Evolutionary conservation across 2,888 invertebrate species (phyloP).

Genomic region (Thecocarcelia acutangulata): DNA sequence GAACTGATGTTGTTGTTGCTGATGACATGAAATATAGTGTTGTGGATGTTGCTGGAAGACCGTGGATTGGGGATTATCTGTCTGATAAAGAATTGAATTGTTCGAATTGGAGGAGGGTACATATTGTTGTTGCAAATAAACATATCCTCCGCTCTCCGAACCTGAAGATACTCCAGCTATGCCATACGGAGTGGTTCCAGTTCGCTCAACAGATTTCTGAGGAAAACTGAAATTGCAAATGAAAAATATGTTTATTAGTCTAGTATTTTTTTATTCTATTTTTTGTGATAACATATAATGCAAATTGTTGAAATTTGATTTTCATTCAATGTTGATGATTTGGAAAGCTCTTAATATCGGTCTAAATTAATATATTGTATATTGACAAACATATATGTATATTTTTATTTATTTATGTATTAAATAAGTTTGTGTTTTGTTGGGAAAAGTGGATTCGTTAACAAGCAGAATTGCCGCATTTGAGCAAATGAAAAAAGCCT

Average conservation of each 20-base stretch:
- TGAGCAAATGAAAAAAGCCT: no score
- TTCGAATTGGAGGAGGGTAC: slow-evolving; percentile 75
- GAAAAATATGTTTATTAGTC: slow-evolving; percentile 33
- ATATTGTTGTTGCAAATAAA: slow-evolving; percentile 81
- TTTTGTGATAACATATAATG: no score
- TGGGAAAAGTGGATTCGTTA: no score
- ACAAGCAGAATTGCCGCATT: no score
- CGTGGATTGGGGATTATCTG: slow-evolving; percentile 70
- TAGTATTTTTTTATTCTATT: no score
- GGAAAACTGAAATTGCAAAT: slow-evolving; percentile 78
- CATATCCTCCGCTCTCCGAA: slow-evolving; percentile 77
- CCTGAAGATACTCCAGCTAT: slow-evolving; percentile 75
- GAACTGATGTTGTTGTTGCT: slow-evolving; percentile 73
- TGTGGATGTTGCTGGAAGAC: slow-evolving; percentile 71
- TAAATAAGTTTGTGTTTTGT: no score
- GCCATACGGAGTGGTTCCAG: slow-evolving; percentile 80
- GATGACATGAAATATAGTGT: slow-evolving; percentile 80
- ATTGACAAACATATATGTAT: no score
- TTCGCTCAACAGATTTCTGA: slow-evolving; percentile 81
- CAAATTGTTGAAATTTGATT: no score
- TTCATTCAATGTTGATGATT: no score
- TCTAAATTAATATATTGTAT: no score
- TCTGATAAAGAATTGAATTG: slow-evolving; percentile 73
- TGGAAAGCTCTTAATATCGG: no score
- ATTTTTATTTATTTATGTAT: no score